Conservation (phyloP, 2,888 invertebrate species). For the Brachyptera risi region DNA sequence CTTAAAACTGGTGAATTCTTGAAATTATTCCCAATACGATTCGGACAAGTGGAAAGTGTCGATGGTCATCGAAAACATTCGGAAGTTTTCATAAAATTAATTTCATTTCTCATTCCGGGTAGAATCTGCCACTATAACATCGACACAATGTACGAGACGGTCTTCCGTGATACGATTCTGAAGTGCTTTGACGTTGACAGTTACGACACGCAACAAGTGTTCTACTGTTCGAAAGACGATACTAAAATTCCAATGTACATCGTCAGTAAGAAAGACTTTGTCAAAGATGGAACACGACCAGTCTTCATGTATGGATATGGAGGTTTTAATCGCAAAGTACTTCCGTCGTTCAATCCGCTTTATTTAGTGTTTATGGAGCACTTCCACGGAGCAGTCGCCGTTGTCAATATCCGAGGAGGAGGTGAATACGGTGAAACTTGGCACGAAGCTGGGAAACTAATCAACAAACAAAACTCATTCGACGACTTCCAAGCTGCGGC, state of each 20-base stretch:
- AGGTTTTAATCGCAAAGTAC: constrained; percentile 52
- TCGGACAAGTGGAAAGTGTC: constrained; percentile 82
- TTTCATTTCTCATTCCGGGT: constrained; percentile 87
- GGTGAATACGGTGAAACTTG: constrained; percentile 56
- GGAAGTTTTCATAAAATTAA: constrained; percentile 91
- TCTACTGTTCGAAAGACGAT: constrained; percentile 89
- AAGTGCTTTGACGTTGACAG: constrained; percentile 73
- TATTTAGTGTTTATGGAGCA: constrained; percentile 50
- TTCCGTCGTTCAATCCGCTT: constrained; percentile 51
- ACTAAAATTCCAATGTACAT: constrained; percentile 96
- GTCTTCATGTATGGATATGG: constrained; percentile 55
- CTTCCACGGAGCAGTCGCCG: constrained; percentile 49
- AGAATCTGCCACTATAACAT: constrained; percentile 86
- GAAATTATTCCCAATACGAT: constrained; percentile 71
- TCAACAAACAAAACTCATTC: constrained; percentile 54
- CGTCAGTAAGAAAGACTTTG: constrained; percentile 65
- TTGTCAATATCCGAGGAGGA: constrained; percentile 56
- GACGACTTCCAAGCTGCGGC: constrained; percentile 54
- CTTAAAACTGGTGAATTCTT: constrained; percentile 67
- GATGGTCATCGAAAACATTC: constrained; percentile 79
- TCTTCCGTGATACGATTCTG: constrained; percentile 80
- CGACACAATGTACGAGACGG: constrained; percentile 46
- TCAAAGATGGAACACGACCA: constrained; percentile 44
- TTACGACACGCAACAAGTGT: constrained; percentile 84
- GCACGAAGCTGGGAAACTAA: constrained; percentile 50